These are phyloP conservation scores for Drosophila gunungcola DNA, from an alignment of 1,140 invertebrate species.

Conservation along the genomic window DNA sequence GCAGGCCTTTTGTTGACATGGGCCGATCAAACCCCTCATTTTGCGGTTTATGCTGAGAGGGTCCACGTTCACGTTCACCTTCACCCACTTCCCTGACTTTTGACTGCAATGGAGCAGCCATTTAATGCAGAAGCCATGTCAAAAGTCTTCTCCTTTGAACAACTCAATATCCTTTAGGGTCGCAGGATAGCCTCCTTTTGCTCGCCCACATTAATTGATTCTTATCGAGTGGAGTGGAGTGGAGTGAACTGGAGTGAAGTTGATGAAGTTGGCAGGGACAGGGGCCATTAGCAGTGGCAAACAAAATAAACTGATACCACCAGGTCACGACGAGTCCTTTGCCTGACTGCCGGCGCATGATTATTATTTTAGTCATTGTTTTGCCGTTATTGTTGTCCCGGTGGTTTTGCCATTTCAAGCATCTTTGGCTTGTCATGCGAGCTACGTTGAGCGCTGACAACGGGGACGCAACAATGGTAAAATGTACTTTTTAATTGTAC, in stretches of 20 bases:
- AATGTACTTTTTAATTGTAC: slow-evolving; percentile 82
- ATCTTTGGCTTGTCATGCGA: slow-evolving; percentile 75
- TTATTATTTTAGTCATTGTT: slow-evolving; percentile 67
- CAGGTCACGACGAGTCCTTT: slow-evolving; percentile 49
- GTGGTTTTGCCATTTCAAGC: slow-evolving; percentile 66
- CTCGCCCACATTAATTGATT: slow-evolving; percentile 61
- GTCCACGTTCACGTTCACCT: too few species aligned
- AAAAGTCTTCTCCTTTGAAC: slow-evolving; percentile 60
- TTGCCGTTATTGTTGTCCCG: slow-evolving; percentile 28
- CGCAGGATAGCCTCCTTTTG: neutral
- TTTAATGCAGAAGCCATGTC: slow-evolving; percentile 74
- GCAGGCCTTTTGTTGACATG: slow-evolving; percentile 76
- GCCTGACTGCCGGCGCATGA: slow-evolving; percentile 40
- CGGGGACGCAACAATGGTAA: slow-evolving; percentile 69
- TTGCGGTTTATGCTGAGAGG: slow-evolving; percentile 16
- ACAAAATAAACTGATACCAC: slow-evolving; percentile 55
- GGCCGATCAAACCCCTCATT: neutral
- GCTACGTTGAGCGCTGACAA: slow-evolving; percentile 30
- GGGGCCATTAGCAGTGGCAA: slow-evolving; percentile 57
- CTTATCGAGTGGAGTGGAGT: slow-evolving; percentile 26
- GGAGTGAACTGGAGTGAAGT: neutral
- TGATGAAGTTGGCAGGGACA: neutral
- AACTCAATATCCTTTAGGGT: slow-evolving; percentile 36
- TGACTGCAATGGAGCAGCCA: slow-evolving; percentile 66
- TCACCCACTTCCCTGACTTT: slow-evolving; percentile 56